phyloP scores from a whole-genome alignment of 2,888 invertebrate genomes.

The Lithosia quadra region DNA sequence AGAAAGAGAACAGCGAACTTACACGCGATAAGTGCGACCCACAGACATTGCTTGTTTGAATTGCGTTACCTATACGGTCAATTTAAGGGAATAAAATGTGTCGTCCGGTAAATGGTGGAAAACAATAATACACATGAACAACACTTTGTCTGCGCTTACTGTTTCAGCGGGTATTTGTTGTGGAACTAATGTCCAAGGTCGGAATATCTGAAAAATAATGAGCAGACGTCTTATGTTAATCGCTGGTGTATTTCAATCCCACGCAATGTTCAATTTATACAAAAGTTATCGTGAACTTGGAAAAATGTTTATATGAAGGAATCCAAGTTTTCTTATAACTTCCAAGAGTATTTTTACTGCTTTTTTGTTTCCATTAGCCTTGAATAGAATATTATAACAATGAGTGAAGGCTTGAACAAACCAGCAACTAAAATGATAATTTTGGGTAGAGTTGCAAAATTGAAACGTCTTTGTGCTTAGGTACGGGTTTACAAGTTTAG shows the following conservation, averaged over 20 bases:
- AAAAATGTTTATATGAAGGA: neutral
- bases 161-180: constrained; percentile 84
- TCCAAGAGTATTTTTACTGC: neutral
- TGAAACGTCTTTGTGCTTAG: constrained; percentile 38
- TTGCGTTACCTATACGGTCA: constrained; percentile 58
- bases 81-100: constrained; percentile 65
- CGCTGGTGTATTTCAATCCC: constrained; percentile 74
- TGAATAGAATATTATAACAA: constrained; percentile 35
- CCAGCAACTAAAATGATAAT: constrained; percentile 71
- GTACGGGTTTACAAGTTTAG: constrained; percentile 24
- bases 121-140: constrained; percentile 84
- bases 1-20: constrained; percentile 60
- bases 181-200: constrained; percentile 85
- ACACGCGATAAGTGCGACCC: constrained; percentile 67
- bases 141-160: constrained; percentile 84
- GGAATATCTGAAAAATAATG: constrained; percentile 86
- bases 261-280: constrained; percentile 49
- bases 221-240: constrained; percentile 82
- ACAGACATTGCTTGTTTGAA: constrained; percentile 61
- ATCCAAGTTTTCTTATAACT: neutral
- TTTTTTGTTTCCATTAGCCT: neutral
- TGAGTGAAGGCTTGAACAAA: constrained; percentile 64
- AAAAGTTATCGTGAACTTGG: neutral
- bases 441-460: constrained; percentile 52
- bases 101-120: constrained; percentile 79